A percentile compares a stretch with the other conserved stretches of the same genome.
phyloP scores from a whole-genome alignment of 2,113 vertebrate species.

The human region DNA sequence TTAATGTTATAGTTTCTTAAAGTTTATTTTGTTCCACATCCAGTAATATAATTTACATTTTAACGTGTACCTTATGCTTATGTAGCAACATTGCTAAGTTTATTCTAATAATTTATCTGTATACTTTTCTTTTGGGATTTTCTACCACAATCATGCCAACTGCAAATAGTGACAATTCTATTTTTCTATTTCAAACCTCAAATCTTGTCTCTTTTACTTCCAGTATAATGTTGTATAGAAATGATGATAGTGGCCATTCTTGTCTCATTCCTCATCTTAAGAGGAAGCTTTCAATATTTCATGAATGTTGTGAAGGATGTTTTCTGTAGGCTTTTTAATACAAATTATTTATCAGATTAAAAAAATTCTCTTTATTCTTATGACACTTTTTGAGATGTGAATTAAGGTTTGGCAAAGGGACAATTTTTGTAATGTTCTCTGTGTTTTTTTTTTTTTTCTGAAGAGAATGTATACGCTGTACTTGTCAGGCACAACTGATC shows the following conservation, averaged over 20 bases:
- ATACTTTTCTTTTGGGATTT: neutral
- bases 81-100: neutral
- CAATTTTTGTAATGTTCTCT: neutral
- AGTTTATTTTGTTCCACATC: neutral
- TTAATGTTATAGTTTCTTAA: neutral
- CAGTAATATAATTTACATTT: neutral
- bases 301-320: neutral
- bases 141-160: neutral
- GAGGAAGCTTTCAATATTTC: neutral
- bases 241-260: neutral
- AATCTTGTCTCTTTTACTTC: neutral
- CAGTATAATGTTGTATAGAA: neutral
- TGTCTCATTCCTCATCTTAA: neutral
- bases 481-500: neutral
- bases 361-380: slow-evolving; percentile 4
- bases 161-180: neutral
- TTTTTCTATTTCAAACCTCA: neutral
- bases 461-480: neutral
- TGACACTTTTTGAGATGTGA: neutral
- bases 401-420: neutral
- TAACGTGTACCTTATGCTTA: neutral
- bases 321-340: neutral
- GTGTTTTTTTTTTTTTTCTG: neutral
- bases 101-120: neutral
- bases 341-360: neutral